Conservation (phyloP, 2,113 vertebrate genomes). For the Rattus rattus region DNA sequence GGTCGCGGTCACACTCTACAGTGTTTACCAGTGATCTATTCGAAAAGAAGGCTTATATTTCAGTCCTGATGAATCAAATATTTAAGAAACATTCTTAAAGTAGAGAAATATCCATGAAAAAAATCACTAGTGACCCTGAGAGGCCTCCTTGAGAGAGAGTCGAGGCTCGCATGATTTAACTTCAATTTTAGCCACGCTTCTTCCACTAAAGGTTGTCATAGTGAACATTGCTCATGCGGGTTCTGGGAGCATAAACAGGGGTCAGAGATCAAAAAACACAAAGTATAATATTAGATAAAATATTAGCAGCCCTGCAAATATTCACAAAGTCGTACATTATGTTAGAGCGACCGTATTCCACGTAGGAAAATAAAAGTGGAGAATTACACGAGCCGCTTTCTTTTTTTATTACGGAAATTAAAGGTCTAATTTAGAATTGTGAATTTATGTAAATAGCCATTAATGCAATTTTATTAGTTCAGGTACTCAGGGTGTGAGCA, state of each 20-base stretch:
- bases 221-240: constrained; percentile 75
- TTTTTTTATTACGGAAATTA: constrained; percentile 79
- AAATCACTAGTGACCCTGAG: constrained; percentile 74
- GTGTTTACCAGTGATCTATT: constrained; percentile 75
- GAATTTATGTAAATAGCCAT: constrained; percentile 78
- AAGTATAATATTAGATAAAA: constrained; percentile 79
- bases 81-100: constrained; percentile 76
- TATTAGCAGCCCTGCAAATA: constrained; percentile 79
- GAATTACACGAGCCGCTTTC: constrained; percentile 57
- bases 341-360: constrained; percentile 62
- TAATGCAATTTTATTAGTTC: constrained; percentile 76
- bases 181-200: constrained; percentile 62
- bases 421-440: constrained; percentile 75
- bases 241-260: constrained; percentile 68
- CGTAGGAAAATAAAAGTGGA: constrained; percentile 79
- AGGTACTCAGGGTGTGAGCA: constrained; percentile 67
- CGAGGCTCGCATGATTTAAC: constrained; percentile 73
- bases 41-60: constrained; percentile 75
- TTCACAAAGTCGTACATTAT: constrained; percentile 75
- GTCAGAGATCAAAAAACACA: constrained; percentile 79
- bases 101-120: constrained; percentile 67
- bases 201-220: constrained; percentile 60
- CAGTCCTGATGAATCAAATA: constrained; percentile 76
- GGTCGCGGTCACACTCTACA: constrained; percentile 52
- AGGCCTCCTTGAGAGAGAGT: constrained; percentile 74